Conservation (phyloP, 2,113 vertebrate species). For the Cheilinus undulatus region DNA sequence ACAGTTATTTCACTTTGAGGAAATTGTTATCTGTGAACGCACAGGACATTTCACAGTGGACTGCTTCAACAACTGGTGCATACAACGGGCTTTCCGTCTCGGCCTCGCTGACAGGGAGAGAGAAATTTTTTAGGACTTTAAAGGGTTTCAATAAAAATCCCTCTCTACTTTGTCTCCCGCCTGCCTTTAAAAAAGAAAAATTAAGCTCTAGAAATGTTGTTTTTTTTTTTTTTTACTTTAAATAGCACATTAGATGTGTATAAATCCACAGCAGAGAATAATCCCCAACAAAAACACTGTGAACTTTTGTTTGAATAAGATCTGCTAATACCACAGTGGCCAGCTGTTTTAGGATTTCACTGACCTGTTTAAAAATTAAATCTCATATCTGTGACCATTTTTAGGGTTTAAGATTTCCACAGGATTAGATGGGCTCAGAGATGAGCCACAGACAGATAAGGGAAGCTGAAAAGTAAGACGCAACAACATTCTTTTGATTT, state of each 20-base stretch:
- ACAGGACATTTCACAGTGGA: not conserved
- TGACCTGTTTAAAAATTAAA: not conserved
- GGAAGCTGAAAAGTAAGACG: not conserved
- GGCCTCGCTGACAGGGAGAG: not conserved
- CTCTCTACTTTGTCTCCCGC: not conserved
- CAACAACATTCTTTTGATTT: no score
- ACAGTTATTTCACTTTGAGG: not conserved
- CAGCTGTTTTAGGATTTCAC: not conserved
- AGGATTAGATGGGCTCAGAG: not conserved
- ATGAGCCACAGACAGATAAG: not conserved
- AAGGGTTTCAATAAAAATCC: not conserved
- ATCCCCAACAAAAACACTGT: not conserved
- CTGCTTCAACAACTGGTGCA: not conserved
- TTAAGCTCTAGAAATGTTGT: not conserved
- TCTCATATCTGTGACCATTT: not conserved
- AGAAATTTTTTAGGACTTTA: not conserved
- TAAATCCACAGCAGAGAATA: conserved; percentile 3
- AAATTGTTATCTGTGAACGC: not conserved
- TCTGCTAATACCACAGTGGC: not conserved
- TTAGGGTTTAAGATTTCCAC: not conserved
- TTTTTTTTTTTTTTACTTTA: not conserved
- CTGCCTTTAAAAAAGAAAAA: no score
- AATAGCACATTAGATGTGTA: not conserved
- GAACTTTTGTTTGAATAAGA: not conserved
- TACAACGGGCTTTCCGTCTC: not conserved